Evolutionary conservation across 2,797 vertebrate species (phyloP), one percentile per base, ranked within the genome.

Genomic region (Bradypus variegatus): DNA sequence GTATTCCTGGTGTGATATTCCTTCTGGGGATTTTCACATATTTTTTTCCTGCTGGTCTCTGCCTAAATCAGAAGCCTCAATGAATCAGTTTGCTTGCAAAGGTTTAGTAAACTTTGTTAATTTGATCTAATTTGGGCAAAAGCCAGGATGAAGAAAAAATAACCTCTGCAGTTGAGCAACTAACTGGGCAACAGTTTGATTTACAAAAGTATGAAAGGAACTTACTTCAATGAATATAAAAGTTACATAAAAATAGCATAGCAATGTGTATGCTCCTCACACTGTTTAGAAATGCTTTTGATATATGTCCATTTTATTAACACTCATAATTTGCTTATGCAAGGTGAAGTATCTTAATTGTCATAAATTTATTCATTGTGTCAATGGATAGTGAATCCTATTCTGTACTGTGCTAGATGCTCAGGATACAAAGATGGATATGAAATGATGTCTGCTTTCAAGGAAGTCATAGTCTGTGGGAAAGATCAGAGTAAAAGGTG

Each of bases 221-320:
- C 21, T 33, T 55, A 33, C 29, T 92, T 83, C 45, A 76, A 84
- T 27, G 36, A 88, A 90, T 76, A 50, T 60, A 88, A 86, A 78
- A 73, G 48, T 87, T 69, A 90, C 1, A 38, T 41, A 25, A 64
- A 90, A 88, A 90, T 77, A 95, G 60, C 36, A 67, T 16, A 69
- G 50, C 45, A 76, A 69, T 41, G 21, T 36, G 2, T 48, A 79
- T 75, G 21, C 19, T 55, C 7, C 73, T n/a, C 16, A 38, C 14
- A 27, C 65, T 89, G 73, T 70, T 93, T 76, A 95, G 67, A 95
- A 93, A 75, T 67, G 27, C 18, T 58, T 86, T n/a, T 58, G n/a
- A 60, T 53, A 82, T 87, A 65, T 36, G 21, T 84, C 67, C 79
- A 50, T 78, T 91, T 79, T 62, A 65, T 86, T 88, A 60, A 89